Conservation (phyloP, 2,113 vertebrate genomes). For the Tichodroma muraria region DNA sequence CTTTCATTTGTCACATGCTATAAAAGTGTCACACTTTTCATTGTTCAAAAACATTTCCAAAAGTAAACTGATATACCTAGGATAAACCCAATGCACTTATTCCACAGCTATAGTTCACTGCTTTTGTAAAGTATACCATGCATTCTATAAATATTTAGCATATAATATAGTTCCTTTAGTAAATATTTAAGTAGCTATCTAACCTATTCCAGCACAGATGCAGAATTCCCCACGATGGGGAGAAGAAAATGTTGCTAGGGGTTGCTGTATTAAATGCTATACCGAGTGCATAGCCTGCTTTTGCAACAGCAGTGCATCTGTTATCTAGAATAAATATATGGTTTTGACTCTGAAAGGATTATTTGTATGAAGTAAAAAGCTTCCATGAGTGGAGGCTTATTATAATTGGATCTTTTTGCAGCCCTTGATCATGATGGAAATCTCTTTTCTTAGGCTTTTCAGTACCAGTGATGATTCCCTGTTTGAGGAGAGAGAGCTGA, state of each 20-base stretch:
- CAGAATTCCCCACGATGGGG: background rate
- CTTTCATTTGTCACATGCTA: background rate
- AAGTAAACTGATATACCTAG: background rate
- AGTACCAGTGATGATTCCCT: background rate
- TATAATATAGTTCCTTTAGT: constrained; percentile 39
- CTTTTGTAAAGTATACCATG: background rate
- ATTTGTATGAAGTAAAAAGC: background rate
- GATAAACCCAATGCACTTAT: background rate
- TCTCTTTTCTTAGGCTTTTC: background rate
- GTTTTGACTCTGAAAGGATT: background rate
- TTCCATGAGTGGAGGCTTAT: background rate
- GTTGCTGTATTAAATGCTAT: background rate
- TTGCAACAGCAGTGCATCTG: background rate
- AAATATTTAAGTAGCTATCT: constrained; percentile 40
- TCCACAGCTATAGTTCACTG: background rate
- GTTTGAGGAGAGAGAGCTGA: background rate
- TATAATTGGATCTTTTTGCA: background rate
- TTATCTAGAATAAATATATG: constrained; percentile 48
- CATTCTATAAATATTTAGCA: constrained; percentile 22
- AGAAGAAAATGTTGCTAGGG: background rate
- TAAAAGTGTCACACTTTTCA: background rate
- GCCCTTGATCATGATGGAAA: background rate
- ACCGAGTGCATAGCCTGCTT: background rate
- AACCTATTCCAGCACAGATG: constrained; percentile 24
- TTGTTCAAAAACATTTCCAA: background rate